Conservation (phyloP, 2,888 invertebrate genomes). For the Drosophila yooni region DNA sequence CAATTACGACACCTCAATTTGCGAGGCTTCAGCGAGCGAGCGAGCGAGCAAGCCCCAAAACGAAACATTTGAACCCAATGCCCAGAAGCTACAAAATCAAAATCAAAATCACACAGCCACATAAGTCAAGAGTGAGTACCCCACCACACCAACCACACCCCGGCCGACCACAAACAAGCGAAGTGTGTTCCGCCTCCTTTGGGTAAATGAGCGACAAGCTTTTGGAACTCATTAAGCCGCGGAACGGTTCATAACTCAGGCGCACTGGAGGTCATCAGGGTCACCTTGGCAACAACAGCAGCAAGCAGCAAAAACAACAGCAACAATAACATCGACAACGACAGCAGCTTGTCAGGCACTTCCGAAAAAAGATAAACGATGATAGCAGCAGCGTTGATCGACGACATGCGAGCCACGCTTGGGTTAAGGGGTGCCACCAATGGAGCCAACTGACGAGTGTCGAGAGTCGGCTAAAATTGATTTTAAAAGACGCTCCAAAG, state of each 20-base stretch:
- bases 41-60: constrained; percentile 8
- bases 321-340: constrained; percentile 3
- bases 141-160: not conserved
- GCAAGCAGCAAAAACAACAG: constrained; percentile 11
- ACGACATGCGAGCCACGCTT: constrained; percentile 60
- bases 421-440: not conserved
- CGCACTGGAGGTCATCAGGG: constrained; percentile 49
- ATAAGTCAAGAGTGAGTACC: constrained; percentile 26
- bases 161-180: not conserved
- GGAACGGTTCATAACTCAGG: constrained; percentile 77
- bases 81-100: constrained; percentile 77
- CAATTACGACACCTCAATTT: constrained; percentile 81
- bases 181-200: constrained; percentile 36
- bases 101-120: constrained; percentile 47
- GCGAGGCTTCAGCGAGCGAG: constrained; percentile 10
- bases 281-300: constrained; percentile 37
- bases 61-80: constrained; percentile 34
- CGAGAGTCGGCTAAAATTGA: constrained; percentile 33
- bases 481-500: constrained; percentile 35
- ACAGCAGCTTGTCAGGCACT: constrained; percentile 47
- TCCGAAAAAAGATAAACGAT: constrained; percentile 74
- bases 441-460: constrained; percentile 2
- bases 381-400: constrained; percentile 48
- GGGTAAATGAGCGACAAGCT: constrained; percentile 37
- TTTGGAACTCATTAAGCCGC: constrained; percentile 70